Percentiles rank a stretch among this genome's conserved stretches.
Conservation (phyloP, 1,140 invertebrate species). For the Tetramorium parvispinum region DNA sequence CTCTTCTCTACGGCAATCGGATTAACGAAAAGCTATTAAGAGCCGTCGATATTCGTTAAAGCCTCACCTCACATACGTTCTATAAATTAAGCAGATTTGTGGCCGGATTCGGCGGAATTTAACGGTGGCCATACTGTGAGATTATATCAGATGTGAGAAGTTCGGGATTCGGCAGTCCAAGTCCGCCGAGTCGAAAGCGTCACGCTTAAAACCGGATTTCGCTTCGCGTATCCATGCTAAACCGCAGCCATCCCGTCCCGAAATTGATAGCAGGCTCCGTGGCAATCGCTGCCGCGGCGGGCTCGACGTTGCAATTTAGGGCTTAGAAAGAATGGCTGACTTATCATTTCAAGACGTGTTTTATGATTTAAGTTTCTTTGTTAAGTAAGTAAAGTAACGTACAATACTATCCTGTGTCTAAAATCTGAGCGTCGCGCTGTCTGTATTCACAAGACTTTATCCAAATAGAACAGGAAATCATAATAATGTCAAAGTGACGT, state of each 20-base stretch:
- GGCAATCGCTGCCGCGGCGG: too few relatives aligned
- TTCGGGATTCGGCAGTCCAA: conserved; percentile 6
- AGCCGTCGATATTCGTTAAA: conserved; percentile 62
- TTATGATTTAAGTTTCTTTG: too few relatives aligned
- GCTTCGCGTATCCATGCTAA: conserved; percentile 3
- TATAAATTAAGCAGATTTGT: conserved; percentile 66
- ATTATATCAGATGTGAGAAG: conserved; percentile 45
- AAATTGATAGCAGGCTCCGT: conserved; percentile 54
- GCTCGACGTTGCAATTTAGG: too few relatives aligned
- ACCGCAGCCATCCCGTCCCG: background rate
- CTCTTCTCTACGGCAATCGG: background rate
- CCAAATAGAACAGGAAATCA: too few relatives aligned
- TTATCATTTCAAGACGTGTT: too few relatives aligned
- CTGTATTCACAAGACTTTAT: too few relatives aligned
- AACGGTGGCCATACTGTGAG: conserved; percentile 12
- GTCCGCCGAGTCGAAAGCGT: conserved; percentile 19
- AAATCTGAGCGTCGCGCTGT: too few relatives aligned
- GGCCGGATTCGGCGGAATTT: conserved; percentile 38
- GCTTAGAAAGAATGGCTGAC: too few relatives aligned
- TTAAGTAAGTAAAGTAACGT: too few relatives aligned
- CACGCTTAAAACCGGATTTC: conserved; percentile 30
- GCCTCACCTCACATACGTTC: conserved; percentile 6
- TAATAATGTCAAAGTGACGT: too few relatives aligned
- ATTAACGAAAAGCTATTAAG: conserved; percentile 42
- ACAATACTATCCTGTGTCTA: too few relatives aligned